Base-by-base conservation (phyloP, 2,797 vertebrate species). In the Chelon auratus region DNA sequence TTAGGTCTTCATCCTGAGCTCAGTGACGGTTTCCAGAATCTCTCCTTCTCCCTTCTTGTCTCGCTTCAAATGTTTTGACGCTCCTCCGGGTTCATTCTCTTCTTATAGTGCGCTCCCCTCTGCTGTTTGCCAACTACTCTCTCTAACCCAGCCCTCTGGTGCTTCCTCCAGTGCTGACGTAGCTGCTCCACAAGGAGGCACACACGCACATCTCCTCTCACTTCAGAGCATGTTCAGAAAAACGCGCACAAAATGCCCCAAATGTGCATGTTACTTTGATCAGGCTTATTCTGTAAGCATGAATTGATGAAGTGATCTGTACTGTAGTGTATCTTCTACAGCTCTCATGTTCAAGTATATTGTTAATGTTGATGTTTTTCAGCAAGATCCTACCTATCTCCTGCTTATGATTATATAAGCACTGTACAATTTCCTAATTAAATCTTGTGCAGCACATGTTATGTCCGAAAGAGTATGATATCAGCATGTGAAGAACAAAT, bases 161-260 rank as follows among this genome's bases (percentile, higher is more conserved):
- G 88, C 92, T 92, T 89, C 92, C 92, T 87, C 82, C 86, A 68
- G 67, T 78, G 84, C 90, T 94, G 88, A 93, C 89, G 90, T 78
- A 33, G 30, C 30, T 33, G 48, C 67, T 81, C 77, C 75, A 78
- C 64, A 83, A 86, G 83, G 80, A 88, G 85, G 82, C 77, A 74
- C 77, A 45, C 68, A 57, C 47, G 84, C 72, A 43, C 83, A 62
- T 67, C 17, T 75, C n/a, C 51, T 43, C 60, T 53, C 54, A 63
- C 62, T 42, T 56, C 15, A 50, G 3, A 68, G 48, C 43, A 33
- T 72, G 58, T 42, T 52, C 22, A 58, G 13, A 45, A 45, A 57
- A 62, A 65, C 17, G 50, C 58, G 50, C 1, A 42, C 1, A 20
- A 56, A 65, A 55, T 57, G 24, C 26, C 6, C 43, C 26, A 51